These are phyloP conservation scores for Papilio elwesi DNA, from an alignment of 2,888 invertebrate species.

Conservation along the genomic window DNA sequence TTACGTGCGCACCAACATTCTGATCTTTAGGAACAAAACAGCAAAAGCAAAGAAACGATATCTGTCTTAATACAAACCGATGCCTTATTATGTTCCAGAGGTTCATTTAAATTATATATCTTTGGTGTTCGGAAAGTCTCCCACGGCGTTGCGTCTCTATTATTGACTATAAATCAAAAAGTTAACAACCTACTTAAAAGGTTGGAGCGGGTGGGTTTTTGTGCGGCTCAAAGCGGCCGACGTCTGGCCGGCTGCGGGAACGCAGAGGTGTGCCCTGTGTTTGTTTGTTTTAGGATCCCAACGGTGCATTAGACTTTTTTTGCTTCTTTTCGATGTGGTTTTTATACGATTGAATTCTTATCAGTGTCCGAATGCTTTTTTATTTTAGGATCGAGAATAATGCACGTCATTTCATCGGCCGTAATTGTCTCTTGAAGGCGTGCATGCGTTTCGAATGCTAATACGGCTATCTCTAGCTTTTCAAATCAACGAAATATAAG, in stretches of 20 bases:
- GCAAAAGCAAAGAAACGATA: constrained; percentile 68
- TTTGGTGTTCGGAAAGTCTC: constrained; percentile 77
- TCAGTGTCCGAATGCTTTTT: constrained; percentile 63
- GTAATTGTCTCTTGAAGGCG: constrained; percentile 17
- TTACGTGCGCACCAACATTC: constrained; percentile 46
- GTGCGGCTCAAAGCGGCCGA: constrained; percentile 79
- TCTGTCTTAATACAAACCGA: constrained; percentile 64
- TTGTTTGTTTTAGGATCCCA: constrained; percentile 83
- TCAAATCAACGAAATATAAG: constrained; percentile 28
- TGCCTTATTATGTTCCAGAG: constrained; percentile 76
- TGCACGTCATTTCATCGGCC: constrained; percentile 36
- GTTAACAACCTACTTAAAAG: constrained; percentile 85
- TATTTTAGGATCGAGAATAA: constrained; percentile 48
- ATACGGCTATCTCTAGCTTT: constrained; percentile 19
- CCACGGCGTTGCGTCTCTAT: constrained; percentile 84
- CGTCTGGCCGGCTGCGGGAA: constrained; percentile 68
- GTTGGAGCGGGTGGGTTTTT: constrained; percentile 80
- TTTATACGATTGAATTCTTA: constrained; percentile 75
- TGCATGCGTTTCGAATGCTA: constrained; percentile 26
- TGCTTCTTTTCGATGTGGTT: constrained; percentile 74
- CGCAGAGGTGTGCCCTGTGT: constrained; percentile 68
- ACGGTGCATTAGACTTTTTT: constrained; percentile 78
- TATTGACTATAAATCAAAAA: constrained; percentile 84
- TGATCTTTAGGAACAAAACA: constrained; percentile 52
- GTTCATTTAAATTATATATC: constrained; percentile 80